Evolutionary conservation across 2,113 vertebrate species (phyloP), one percentile per base, ranked within the genome.

Genomic region (Planiliza haematocheilus): DNA sequence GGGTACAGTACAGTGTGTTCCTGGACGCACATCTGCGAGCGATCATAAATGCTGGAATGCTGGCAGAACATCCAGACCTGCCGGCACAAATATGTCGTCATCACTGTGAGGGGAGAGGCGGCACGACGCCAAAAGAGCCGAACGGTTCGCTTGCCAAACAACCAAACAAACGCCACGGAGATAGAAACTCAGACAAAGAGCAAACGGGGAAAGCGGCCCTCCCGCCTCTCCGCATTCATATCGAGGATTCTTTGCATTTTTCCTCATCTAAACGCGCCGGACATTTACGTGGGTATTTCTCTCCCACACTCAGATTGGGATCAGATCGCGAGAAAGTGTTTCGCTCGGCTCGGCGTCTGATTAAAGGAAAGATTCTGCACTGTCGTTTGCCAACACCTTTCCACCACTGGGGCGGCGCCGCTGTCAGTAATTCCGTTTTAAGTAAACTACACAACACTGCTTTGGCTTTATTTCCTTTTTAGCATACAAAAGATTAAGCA

Each of bases 1-100:
- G 97, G 96, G 97, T 98, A 98, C 97, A 98, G 96, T 96, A 99
- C 97, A 98, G 95, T 95, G 95, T 98, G 97, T 99, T 99, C 97
- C 96, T 97, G 96, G 95, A 97, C 94, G 93, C 96, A 96, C 97
- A 99, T 98, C 97, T 99, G 97, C 96, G 95, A 97, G 95, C 93
- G 94, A 97, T 98, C 97, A 99, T 97, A 98, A 99, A 97, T 94
- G 95, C 95, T 95, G 96, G 96, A 98, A 98, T 96, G 95, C 96
- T 98, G 97, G 97, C 97, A 97, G 97, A 97, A 99, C 97, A 98
- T 97, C 95, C 94, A 98, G 97, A 96, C 96, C 97, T 97, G 96
- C 97, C 96, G 95, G 96, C 96, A 96, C 95, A 92, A 95, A 95
- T 90, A 95, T 97, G 96, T 97, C 92, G 93, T 94, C 97, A 98